Evolutionary conservation across 2,888 invertebrate genomes (phyloP).

Genomic region (Acheta domesticus): DNA sequence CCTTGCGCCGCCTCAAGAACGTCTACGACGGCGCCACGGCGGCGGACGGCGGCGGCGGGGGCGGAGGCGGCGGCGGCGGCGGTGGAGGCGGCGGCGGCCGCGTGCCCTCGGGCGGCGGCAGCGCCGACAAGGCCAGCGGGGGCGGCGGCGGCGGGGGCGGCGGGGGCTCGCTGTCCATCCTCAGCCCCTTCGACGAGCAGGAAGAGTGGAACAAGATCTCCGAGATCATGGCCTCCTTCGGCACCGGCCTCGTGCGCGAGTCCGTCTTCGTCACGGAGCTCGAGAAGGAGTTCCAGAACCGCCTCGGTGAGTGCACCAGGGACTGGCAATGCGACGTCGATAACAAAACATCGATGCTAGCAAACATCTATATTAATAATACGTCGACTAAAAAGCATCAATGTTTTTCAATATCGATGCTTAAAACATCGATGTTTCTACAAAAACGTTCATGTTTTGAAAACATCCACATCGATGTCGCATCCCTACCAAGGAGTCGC

Average conservation of each 20-base stretch:
- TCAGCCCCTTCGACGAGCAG: slow-evolving; percentile 89
- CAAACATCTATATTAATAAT: too few species aligned
- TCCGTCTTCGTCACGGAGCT: slow-evolving; percentile 75
- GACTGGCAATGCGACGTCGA: not conserved
- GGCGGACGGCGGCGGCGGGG: slow-evolving; percentile 43
- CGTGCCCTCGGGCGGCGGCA: slow-evolving; percentile 12
- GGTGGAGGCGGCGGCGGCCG: slow-evolving; percentile 48
- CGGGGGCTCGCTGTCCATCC: slow-evolving; percentile 57
- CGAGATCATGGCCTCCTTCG: slow-evolving; percentile 92
- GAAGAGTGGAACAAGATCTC: slow-evolving; percentile 96
- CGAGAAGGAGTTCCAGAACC: slow-evolving; percentile 73
- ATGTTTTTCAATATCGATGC: too few species aligned
- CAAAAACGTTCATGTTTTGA: too few species aligned
- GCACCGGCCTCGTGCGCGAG: slow-evolving; percentile 74
- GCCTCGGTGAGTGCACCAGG: slow-evolving; percentile 52
- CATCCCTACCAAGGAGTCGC: too few species aligned
- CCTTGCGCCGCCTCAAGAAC: slow-evolving; percentile 68
- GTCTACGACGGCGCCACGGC: slow-evolving; percentile 61
- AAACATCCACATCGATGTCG: too few species aligned
- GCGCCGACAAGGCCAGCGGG: slow-evolving; percentile 30
- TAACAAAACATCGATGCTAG: too few species aligned
- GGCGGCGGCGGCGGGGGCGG: slow-evolving; percentile 49
- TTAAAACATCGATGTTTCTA: too few species aligned
- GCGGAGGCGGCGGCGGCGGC: slow-evolving; percentile 37
- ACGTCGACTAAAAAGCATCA: too few species aligned